phyloP scores from a whole-genome alignment of 2,113 vertebrate genomes.

The Rhabdomys dilectus region DNA sequence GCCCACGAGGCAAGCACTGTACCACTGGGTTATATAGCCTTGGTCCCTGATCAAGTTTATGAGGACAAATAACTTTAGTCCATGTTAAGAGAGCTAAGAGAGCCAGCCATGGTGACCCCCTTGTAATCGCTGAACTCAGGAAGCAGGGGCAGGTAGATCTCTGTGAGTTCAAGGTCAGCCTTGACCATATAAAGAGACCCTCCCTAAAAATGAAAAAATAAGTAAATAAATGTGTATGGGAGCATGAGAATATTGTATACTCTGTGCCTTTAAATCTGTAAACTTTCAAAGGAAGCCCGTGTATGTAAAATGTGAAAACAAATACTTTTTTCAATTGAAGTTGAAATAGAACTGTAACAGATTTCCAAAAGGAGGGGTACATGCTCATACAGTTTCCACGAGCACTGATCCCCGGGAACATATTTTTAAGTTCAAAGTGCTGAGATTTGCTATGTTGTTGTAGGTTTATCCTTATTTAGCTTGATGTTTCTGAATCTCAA shows the following conservation, averaged over 20 bases:
- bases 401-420: neutral
- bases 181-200: neutral
- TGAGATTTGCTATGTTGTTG: neutral
- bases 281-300: neutral
- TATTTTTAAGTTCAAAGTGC: neutral
- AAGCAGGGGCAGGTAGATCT: neutral
- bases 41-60: neutral
- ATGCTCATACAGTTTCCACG: neutral
- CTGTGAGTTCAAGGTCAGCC: neutral
- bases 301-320: constrained; percentile 20
- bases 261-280: constrained; percentile 31
- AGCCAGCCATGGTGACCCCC: neutral
- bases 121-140: neutral
- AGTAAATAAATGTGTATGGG: neutral
- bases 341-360: neutral
- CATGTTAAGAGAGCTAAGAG: neutral
- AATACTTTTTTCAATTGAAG: neutral
- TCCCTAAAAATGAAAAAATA: neutral
- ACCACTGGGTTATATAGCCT: neutral
- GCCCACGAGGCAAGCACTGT: neutral
- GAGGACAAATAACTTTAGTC: neutral
- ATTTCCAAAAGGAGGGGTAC: neutral
- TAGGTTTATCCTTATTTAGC: neutral
- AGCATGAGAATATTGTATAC: neutral
- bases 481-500: neutral